phyloP scores from a whole-genome alignment of 2,797 vertebrate species.

The Siniperca scherzeri region DNA sequence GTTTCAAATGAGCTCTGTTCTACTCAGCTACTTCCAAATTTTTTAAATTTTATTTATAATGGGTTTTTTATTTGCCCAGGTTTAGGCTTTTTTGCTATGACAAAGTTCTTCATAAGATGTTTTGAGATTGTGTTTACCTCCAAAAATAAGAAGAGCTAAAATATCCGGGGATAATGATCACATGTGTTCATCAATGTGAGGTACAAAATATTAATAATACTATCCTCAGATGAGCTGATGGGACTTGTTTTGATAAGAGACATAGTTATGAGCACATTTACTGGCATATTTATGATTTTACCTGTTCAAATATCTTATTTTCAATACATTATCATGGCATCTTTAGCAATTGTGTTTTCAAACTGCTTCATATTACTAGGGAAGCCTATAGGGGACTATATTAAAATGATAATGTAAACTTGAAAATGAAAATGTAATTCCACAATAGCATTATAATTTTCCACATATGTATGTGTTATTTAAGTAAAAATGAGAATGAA shows the following conservation, averaged over 20 bases:
- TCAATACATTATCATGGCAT: constrained; percentile 34
- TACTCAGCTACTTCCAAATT: constrained; percentile 6
- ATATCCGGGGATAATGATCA: constrained; percentile 3
- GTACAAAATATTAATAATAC: constrained; percentile 39
- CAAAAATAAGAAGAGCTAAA: neutral
- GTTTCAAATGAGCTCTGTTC: constrained; percentile 27
- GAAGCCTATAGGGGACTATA: no score
- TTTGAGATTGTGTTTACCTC: constrained; percentile 11
- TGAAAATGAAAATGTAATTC: no score
- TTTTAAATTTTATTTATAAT: neutral
- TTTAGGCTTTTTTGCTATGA: neutral
- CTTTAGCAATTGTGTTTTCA: constrained; percentile 21
- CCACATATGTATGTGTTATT: no score
- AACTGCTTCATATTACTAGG: neutral
- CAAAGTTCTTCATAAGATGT: neutral
- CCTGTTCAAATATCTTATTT: constrained; percentile 9
- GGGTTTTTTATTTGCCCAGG: neutral
- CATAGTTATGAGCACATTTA: neutral
- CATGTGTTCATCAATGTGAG: neutral
- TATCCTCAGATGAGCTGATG: constrained; percentile 33
- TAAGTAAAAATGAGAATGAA: no score
- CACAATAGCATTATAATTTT: no score
- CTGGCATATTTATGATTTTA: constrained; percentile 37
- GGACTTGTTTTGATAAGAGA: constrained; percentile 36
- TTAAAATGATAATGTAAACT: no score